A percentile compares a stretch with the other conserved stretches of the same genome.
Evolutionary conservation across 2,888 invertebrate species (phyloP).

Genomic region (Chloroclystis v-ata): DNA sequence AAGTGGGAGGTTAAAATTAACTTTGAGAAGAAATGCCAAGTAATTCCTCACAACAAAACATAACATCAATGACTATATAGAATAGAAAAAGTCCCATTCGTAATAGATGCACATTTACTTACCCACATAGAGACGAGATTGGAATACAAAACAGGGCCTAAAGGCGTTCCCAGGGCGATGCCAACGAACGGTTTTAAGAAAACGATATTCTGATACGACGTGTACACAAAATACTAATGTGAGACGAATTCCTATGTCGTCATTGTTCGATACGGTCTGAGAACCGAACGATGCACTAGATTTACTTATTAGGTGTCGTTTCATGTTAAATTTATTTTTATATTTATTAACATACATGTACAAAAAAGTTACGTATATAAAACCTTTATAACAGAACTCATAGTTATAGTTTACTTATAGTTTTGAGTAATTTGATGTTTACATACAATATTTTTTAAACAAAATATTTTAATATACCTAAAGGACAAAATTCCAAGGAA

Average conservation of each 20-base stretch:
- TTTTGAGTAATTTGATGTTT: no score
- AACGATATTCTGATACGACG: slow-evolving; percentile 66
- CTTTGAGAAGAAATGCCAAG: not conserved
- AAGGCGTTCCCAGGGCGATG: slow-evolving; percentile 63
- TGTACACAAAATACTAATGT: slow-evolving; percentile 60
- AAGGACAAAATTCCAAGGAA: not conserved
- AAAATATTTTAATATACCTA: not conserved
- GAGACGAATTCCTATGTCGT: slow-evolving; percentile 59
- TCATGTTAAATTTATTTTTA: not conserved
- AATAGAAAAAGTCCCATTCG: slow-evolving; percentile 52
- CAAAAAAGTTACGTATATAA: no score
- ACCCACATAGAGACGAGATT: slow-evolving; percentile 29
- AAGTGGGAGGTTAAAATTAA: no score
- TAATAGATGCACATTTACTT: slow-evolving; percentile 33
- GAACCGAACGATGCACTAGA: slow-evolving; percentile 44
- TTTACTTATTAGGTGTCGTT: not conserved
- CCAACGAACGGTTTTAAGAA: slow-evolving; percentile 73
- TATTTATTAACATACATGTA: no score
- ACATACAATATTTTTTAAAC: no score
- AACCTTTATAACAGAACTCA: no score
- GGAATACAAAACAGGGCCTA: slow-evolving; percentile 60
- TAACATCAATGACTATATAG: slow-evolving; percentile 41
- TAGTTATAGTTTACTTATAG: no score
- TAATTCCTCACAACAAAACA: not conserved
- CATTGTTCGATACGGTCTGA: slow-evolving; percentile 61